Conservation (phyloP, 2,113 vertebrate species). For the Dasypus novemcinctus region DNA sequence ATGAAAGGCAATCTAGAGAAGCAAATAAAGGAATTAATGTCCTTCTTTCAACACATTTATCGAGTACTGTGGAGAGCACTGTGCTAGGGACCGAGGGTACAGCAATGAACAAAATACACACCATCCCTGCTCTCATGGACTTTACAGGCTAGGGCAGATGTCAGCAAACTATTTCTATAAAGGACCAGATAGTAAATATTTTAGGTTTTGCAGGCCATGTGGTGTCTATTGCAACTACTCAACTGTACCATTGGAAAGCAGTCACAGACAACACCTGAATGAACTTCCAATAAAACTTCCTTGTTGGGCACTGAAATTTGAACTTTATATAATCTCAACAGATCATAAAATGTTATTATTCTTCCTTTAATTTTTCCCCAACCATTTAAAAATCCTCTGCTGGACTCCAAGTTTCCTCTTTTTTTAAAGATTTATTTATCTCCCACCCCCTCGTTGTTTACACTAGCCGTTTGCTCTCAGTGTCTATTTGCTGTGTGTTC, state of each 20-base stretch:
- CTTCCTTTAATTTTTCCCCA: not conserved
- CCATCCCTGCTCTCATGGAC: not conserved
- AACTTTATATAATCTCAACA: slow-evolving; percentile 17
- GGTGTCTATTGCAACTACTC: not conserved
- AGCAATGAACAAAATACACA: not conserved
- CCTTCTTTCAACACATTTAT: not conserved
- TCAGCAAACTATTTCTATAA: slow-evolving; percentile 12
- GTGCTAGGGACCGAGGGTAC: not conserved
- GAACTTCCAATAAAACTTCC: slow-evolving; percentile 1
- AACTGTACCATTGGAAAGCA: not conserved
- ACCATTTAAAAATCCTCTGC: not conserved
- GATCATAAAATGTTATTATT: slow-evolving; percentile 39
- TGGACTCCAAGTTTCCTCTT: slow-evolving; percentile 12
- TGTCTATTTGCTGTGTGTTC: too few species aligned
- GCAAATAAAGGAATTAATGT: slow-evolving; percentile 12
- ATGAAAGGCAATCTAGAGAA: not conserved
- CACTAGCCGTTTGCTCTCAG: too few species aligned
- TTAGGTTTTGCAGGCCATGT: not conserved
- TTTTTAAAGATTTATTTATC: too few species aligned
- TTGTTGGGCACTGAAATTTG: not conserved
- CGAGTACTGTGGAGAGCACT: not conserved
- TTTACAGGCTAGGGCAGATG: not conserved
- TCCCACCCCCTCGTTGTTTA: too few species aligned
- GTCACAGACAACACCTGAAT: not conserved
- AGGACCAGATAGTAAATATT: not conserved